phyloP scores from a whole-genome alignment of 1,140 invertebrate species.

The Sitobion miscanthi region DNA sequence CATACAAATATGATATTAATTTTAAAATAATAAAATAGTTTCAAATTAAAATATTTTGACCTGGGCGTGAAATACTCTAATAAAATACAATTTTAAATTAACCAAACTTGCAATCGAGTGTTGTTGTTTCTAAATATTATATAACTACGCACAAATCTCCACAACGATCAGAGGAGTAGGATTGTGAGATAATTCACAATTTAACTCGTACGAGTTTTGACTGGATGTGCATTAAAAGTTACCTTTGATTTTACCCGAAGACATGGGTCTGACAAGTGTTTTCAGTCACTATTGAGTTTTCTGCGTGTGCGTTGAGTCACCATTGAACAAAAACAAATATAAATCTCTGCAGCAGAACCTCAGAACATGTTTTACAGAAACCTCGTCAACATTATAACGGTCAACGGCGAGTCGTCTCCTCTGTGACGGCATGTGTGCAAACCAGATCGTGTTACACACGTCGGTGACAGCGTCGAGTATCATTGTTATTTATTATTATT shows the following conservation, averaged over 20 bases:
- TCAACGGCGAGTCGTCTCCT: not conserved
- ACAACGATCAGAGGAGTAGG: too few relatives aligned
- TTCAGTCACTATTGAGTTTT: not conserved
- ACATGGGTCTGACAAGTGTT: not conserved
- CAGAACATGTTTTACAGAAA: not conserved
- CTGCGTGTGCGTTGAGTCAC: not conserved
- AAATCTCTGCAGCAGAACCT: not conserved
- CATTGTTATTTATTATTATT: constrained; percentile 6
- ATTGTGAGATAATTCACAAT: too few relatives aligned
- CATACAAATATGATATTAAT: not conserved
- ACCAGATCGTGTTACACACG: not conserved
- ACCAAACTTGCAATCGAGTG: too few relatives aligned
- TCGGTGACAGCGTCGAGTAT: not conserved
- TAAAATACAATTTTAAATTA: too few relatives aligned
- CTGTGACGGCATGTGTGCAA: not conserved
- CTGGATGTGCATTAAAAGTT: not conserved
- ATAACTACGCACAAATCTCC: too few relatives aligned
- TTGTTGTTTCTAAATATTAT: too few relatives aligned
- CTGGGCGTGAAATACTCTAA: too few relatives aligned
- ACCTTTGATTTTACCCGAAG: not conserved
- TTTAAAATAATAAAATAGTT: not conserved
- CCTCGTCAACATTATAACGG: not conserved
- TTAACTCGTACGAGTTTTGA: not conserved
- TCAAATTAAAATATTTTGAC: too few relatives aligned
- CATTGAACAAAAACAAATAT: not conserved